Evolutionary conservation across 2,113 vertebrate species (phyloP), one percentile per base, ranked within the genome.

Genomic region (Lophochroa leadbeateri): DNA sequence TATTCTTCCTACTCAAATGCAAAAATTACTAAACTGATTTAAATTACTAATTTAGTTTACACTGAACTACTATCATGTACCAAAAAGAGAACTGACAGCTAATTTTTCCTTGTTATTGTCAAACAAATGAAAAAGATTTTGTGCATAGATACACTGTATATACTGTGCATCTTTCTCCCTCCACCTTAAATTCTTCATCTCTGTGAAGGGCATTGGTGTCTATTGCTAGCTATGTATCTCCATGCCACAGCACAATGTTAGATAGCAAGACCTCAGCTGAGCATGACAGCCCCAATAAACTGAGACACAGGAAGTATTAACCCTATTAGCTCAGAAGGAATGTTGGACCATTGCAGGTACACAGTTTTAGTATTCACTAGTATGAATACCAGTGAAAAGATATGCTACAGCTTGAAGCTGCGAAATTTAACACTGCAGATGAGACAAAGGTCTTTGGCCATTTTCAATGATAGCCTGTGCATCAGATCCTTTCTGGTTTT

Each of bases 21-120:
- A 83, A 83, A 92, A 92, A 86, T 91, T 93, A 85, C 52, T 76
- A 81, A 95, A 90, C 64, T 91, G 77, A 90, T 92, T 94, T 76
- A 82, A 93, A 82, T 90, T 92, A 90, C 47, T 76, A 82, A 58
- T 96, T 84, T 83, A 65, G 24, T 93, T 97, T 64, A 12, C 68
- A 35, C 79, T 84, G 76, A 95, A 87, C 82, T 89, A 84, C 70
- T 95, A 58, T 44, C 9, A 65, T 33, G n/a, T 90, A 90, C 39
- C 87, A 44, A 89, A 71, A 55, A n/a, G 90, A 65, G 37, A 94
- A 71, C 12, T 93, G 88, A 76, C 74, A 90, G 19, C 20, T 82
- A n/a, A 49, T 68, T 94, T 89, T 86, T 70, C 79, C n/a, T 71
- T 39, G 52, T 9, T 78, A 27, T 76, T n/a, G 58, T 85, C 77